Conservation (phyloP, 2,797 vertebrate species). For the Ateles fusciceps region DNA sequence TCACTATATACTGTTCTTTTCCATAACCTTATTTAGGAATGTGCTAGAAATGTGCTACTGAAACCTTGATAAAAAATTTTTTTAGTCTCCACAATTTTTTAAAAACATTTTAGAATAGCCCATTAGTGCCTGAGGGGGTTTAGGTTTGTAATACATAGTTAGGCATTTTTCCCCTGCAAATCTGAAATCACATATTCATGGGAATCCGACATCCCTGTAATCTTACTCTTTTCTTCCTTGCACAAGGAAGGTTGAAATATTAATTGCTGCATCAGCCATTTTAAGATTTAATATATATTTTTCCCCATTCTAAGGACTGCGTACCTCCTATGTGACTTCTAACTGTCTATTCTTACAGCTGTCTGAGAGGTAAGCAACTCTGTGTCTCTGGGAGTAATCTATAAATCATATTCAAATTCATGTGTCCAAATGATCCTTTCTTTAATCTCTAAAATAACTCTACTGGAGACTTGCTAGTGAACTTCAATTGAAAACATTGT, state of each 20-base stretch:
- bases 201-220: conserved; percentile 72
- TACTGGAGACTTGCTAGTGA: conserved; percentile 68
- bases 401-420: conserved; percentile 83
- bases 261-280: conserved; percentile 82
- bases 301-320: conserved; percentile 61
- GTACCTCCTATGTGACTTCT: conserved; percentile 77
- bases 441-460: conserved; percentile 80
- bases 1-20: not conserved
- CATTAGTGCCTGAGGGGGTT: conserved; percentile 42
- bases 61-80: conserved; percentile 43
- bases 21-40: not conserved
- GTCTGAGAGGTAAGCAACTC: conserved; percentile 80
- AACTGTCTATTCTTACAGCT: conserved; percentile 76
- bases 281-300: conserved; percentile 76
- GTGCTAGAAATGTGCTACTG: conserved; percentile 27
- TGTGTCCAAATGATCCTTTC: conserved; percentile 77
- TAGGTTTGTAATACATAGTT: conserved; percentile 60
- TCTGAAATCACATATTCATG: conserved; percentile 75
- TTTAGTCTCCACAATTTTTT: conserved; percentile 37
- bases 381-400: conserved; percentile 81
- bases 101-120: conserved; percentile 61
- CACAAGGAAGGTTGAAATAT: conserved; percentile 78
- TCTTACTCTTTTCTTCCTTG: conserved; percentile 72
- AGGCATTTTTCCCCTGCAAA: conserved; percentile 61
- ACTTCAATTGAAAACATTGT: conserved; percentile 75